phyloP scores from a whole-genome alignment of 2,113 vertebrate species.

The Lasiurus cinereus region DNA sequence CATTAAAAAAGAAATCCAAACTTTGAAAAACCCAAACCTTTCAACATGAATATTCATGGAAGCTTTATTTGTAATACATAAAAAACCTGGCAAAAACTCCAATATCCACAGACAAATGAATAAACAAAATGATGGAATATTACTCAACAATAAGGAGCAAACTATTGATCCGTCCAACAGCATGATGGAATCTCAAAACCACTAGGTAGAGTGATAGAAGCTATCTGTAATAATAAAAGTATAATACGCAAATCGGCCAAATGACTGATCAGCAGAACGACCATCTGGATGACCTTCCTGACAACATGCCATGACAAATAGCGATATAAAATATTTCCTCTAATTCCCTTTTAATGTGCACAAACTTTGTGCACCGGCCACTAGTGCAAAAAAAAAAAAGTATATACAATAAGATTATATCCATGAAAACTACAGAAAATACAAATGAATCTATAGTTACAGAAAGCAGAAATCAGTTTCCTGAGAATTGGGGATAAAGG shows the following conservation, averaged over 20 bases:
- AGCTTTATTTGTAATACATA: not conserved
- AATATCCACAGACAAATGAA: not conserved
- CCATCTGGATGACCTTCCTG: too few species aligned
- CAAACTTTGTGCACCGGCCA: too few species aligned
- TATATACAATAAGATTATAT: not conserved
- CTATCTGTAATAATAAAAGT: not conserved
- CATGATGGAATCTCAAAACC: constrained; percentile 23
- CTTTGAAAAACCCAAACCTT: not conserved
- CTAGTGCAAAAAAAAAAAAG: not conserved
- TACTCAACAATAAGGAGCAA: not conserved
- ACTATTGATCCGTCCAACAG: not conserved
- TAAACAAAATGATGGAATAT: not conserved
- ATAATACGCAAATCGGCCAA: too few species aligned
- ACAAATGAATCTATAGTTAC: not conserved
- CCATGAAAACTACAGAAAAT: constrained; percentile 45
- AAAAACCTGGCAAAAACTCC: constrained; percentile 16
- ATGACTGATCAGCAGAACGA: too few species aligned
- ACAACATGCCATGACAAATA: too few species aligned
- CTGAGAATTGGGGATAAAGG: not conserved
- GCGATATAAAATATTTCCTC: too few species aligned
- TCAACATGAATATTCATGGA: not conserved
- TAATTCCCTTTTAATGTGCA: too few species aligned
- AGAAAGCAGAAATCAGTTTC: not conserved
- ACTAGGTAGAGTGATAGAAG: not conserved
- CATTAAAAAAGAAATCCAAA: not conserved